Base-by-base conservation (phyloP, 2,797 vertebrate genomes). In the Siniperca scherzeri region DNA sequence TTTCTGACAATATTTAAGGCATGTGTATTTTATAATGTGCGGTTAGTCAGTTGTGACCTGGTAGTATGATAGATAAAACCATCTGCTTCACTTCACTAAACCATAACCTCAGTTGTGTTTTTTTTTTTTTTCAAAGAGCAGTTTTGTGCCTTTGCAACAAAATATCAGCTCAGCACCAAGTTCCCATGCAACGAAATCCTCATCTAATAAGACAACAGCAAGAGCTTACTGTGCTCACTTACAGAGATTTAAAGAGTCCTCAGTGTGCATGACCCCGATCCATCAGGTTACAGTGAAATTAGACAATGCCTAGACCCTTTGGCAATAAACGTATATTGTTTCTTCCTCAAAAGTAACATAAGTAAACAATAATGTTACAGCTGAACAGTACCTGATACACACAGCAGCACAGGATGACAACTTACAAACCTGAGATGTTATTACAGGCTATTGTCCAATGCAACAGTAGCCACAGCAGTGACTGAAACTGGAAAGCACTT, bases 251-350 rank as follows among this genome's bases (percentile, higher is more conserved):
- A 44, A 46, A 56, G 4, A 53, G 19, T 66, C 52, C 67, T 65
- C 30, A 0, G 40, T 78, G n/a, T 81, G 30, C 46, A 17, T 61
- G 72, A 69, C 56, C 48, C 30, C 1, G 1, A 55, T 71, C 76
- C 50, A 50, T 65, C 68, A 42, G 48, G 22, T 61, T 48, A 53
- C 42, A 57, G 38, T 70, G 30, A 62, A 27, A 27, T 67, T 1
- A 65, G 38, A 80, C 36, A 65, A 69, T 19, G 22, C 22, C 17
- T 25, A 13, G 3, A 36, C 27, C 81, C 86, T 60, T 33, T 9
- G 70, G 72, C 65, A 25, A 66, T 36, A 84, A 81, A 22, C 36
- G 46, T 40, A 69, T 33, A 36, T 10, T 48, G 53, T 46, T 46
- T 56, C 38, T 44, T 66, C 69, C n/a, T 53, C 8, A 57, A 61